These are phyloP conservation scores for Lasioglossum malachurum DNA, from an alignment of 2,888 invertebrate genomes.

Conservation along the genomic window DNA sequence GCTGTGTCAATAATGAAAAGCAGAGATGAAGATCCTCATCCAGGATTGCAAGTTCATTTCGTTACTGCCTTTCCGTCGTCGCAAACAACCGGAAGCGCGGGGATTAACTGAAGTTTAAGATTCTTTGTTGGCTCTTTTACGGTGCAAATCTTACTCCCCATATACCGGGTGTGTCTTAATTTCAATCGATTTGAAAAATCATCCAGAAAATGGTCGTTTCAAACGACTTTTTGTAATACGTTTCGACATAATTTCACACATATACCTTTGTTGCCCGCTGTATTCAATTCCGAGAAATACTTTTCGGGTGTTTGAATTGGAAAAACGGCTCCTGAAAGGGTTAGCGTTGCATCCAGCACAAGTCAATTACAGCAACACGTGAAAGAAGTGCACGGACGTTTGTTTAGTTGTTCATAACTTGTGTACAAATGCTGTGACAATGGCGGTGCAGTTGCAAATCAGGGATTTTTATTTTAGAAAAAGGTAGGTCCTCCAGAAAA, in stretches of 20 bases:
- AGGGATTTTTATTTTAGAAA: neutral
- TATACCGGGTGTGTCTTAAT: neutral
- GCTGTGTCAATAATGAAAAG: neutral
- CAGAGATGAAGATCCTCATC: neutral
- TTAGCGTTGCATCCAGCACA: neutral
- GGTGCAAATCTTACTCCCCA: neutral
- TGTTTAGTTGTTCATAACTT: neutral
- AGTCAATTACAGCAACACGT: constrained; percentile 20
- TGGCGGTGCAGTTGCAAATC: neutral
- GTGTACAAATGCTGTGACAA: neutral
- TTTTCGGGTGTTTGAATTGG: neutral
- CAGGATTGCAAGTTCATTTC: constrained; percentile 11
- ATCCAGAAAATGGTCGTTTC: neutral
- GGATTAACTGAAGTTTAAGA: neutral
- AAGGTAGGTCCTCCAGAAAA: neutral
- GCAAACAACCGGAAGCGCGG: neutral
- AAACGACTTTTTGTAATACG: neutral
- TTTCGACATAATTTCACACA: neutral
- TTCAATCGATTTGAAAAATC: neutral
- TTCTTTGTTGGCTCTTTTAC: neutral
- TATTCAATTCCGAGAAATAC: neutral
- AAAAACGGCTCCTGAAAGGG: neutral
- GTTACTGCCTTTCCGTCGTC: constrained; percentile 11
- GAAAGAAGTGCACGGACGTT: constrained; percentile 3
- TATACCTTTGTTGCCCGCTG: neutral